phyloP scores from a whole-genome alignment of 2,797 vertebrate genomes.

The Galaxias olidus region DNA sequence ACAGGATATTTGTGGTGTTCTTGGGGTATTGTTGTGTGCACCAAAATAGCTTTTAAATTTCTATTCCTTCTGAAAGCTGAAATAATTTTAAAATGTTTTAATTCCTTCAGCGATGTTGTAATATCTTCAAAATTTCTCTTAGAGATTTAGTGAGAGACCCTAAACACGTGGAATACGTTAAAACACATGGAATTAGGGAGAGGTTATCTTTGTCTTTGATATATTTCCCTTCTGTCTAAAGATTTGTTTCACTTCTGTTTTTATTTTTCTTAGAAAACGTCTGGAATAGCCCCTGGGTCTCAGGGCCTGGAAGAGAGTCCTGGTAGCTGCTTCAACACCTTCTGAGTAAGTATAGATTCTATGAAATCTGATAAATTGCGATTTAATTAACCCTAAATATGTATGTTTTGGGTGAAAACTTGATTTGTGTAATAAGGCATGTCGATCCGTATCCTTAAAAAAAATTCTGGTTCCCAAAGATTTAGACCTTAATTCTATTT shows the following conservation, averaged over 20 bases:
- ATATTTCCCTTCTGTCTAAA: background rate
- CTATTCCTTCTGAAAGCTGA: background rate
- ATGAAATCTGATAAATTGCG: background rate
- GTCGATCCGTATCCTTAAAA: too few species aligned
- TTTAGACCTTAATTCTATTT: too few species aligned
- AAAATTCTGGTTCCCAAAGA: too few species aligned
- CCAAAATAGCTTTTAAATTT: background rate
- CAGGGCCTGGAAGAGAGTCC: background rate
- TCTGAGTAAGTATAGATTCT: background rate
- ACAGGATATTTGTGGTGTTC: background rate
- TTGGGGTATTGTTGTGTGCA: background rate
- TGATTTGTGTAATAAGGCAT: background rate
- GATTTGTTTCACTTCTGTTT: background rate
- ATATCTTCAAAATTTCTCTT: too few species aligned
- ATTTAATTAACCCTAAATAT: background rate
- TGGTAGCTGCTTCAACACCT: background rate
- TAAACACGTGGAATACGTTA: background rate
- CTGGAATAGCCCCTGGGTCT: background rate
- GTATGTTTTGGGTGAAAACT: background rate
- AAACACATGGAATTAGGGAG: background rate
- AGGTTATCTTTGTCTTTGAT: too few species aligned
- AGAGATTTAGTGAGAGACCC: too few species aligned
- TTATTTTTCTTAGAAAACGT: background rate
- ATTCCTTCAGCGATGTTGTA: too few species aligned
- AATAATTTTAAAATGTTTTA: background rate